phyloP scores from a whole-genome alignment of 1,140 invertebrate genomes.

The Drosophila carrolli region DNA sequence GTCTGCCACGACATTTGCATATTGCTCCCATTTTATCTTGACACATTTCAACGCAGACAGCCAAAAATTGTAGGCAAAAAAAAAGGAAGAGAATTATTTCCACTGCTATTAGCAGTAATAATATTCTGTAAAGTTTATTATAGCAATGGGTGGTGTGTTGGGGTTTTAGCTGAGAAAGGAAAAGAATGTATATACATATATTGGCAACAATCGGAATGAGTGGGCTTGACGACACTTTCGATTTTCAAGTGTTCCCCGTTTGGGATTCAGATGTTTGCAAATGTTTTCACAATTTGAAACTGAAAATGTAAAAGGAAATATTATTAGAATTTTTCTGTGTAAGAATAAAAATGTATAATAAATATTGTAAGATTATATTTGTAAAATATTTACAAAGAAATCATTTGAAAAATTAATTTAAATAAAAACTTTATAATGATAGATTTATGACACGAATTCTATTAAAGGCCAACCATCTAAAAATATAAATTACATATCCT shows the following conservation, averaged over 20 bases:
- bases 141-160: not conserved
- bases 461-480: not conserved
- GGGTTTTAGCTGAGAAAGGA: conserved; percentile 1
- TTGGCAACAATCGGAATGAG: not conserved
- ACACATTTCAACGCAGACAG: conserved; percentile 36
- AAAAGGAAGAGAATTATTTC: conserved; percentile 35
- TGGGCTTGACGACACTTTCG: conserved; percentile 24
- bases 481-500: not conserved
- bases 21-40: conserved; percentile 78
- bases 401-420: not conserved
- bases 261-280: not conserved
- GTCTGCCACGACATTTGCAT: conserved; percentile 63
- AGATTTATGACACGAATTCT: not conserved
- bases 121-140: conserved; percentile 73
- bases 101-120: conserved; percentile 69
- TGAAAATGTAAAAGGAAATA: not conserved
- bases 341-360: not conserved
- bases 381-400: too few species aligned
- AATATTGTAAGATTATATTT: too few species aligned
- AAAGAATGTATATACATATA: conserved; percentile 5
- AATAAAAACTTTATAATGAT: too few species aligned
- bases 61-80: conserved; percentile 30
- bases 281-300: not conserved
- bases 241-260: conserved; percentile 11
- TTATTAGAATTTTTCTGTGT: not conserved